Conservation (phyloP, 2,797 vertebrate species). For the Mus spretus region DNA sequence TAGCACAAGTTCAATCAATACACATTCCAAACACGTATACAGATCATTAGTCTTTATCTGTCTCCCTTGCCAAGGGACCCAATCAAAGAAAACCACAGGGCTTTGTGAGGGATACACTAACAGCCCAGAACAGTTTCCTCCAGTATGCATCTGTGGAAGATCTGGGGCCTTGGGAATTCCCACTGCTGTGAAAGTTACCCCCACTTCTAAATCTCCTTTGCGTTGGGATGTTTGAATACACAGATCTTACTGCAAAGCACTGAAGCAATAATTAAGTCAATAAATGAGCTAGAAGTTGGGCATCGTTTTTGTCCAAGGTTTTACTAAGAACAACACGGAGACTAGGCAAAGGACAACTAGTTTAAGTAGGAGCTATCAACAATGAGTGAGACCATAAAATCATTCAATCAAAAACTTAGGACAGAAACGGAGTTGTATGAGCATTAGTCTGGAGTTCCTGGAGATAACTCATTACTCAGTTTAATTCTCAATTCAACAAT, state of each 20-base stretch:
- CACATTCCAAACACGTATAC: constrained; percentile 30
- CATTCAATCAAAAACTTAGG: neutral
- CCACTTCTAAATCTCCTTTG: accelerated
- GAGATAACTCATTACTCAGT: neutral
- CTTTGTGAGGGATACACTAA: constrained; percentile 5
- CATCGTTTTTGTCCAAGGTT: neutral
- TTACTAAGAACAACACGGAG: neutral
- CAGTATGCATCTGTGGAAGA: neutral
- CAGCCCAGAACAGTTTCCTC: constrained; percentile 5
- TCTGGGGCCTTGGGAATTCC: neutral
- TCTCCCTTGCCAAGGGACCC: neutral
- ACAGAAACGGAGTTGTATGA: neutral
- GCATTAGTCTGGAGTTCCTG: neutral
- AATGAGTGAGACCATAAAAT: neutral
- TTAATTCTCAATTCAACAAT: constrained; percentile 6
- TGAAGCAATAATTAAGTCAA: neutral
- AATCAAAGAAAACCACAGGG: neutral
- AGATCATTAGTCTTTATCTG: constrained; percentile 41
- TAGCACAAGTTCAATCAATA: constrained; percentile 39
- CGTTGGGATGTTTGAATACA: neutral
- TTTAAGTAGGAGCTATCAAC: neutral
- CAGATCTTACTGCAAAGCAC: neutral
- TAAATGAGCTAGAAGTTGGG: accelerated
- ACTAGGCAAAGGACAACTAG: neutral
- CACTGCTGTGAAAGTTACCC: neutral